Percentiles rank a stretch among this genome's conserved stretches.
These are phyloP conservation scores for Anthoscopus minutus DNA, from an alignment of 2,113 vertebrate species.

Conservation along the genomic window DNA sequence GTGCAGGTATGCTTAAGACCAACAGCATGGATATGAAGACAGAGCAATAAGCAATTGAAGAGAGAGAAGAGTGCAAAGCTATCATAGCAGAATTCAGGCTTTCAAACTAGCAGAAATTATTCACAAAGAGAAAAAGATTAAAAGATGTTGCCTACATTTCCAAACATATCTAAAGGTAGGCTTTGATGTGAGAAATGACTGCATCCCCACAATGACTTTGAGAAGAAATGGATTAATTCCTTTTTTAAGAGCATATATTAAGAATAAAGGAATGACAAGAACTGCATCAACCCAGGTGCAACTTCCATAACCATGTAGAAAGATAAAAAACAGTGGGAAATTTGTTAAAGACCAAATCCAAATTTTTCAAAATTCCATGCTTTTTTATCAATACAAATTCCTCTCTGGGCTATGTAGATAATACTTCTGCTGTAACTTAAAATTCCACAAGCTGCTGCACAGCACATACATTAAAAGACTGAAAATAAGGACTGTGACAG, in stretches of 20 bases:
- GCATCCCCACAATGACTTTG: not conserved
- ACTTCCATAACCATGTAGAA: not conserved
- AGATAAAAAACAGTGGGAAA: not conserved
- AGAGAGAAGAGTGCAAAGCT: not conserved
- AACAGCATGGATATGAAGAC: not conserved
- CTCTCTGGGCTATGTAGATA: not conserved
- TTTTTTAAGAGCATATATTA: not conserved
- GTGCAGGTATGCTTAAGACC: not conserved
- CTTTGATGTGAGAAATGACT: not conserved
- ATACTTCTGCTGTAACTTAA: not conserved
- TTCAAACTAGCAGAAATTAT: not conserved
- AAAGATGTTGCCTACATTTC: not conserved
- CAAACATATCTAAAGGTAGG: not conserved
- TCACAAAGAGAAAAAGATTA: not conserved
- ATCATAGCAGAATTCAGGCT: not conserved
- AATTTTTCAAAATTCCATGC: not conserved
- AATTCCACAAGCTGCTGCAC: not conserved
- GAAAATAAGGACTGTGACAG: not conserved
- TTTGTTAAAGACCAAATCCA: not conserved
- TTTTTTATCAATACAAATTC: not conserved
- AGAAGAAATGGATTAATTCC: not conserved
- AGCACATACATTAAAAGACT: not conserved
- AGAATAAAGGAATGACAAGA: not conserved
- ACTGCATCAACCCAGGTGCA: not conserved
- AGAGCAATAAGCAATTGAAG: not conserved